Base-by-base conservation (phyloP, 2,888 invertebrate genomes). In the Belgica antarctica region DNA sequence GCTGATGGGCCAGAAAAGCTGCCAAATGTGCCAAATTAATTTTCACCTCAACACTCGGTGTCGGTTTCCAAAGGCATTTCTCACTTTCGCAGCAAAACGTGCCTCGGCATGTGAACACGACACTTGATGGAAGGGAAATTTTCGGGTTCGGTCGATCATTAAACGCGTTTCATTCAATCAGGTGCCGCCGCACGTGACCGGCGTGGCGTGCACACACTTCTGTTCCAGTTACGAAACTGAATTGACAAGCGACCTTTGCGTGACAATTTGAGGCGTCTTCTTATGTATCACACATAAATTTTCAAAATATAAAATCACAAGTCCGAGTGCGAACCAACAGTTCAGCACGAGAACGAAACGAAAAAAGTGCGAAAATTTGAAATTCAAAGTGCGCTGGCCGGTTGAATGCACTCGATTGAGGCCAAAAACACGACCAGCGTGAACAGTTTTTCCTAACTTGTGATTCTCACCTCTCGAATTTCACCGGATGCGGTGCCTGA, bases 401-500 rank as follows among this genome's bases (percentile, higher is more conserved):
- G 34, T 34, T 68, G 57, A 68, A 68, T 68, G 57, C 52, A 68
- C 68, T 31, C 2, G 15, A 68, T 68, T 68, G 34, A 57, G 68
- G 68, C 57, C 31, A 46, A 57, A 68, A 52, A 57, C 68, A 52
- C 68, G 52, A 68, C 52, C 31, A 28, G 8, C 8, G 10, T 15
- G 17, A 62, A 62, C 17, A 62, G 15, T 34, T 27, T n/a, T 17
- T n/a, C n/a, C n/a, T n/a, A n/a, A n/a, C n/a, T n/a, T n/a, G n/a
- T 24, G 34, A 31, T 62, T 62, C n/a, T 76, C 77, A 80, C 80
- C 79, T 80, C 75, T 80, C 80, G 75, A 79, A 80, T 77, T 80
- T 80, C 73, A 80, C 80, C 74, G 79, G 78, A 77, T 80, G 80
- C 74, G 79, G 75, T 75, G 78, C 79, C 74, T 79, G 75, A 75